A percentile compares a stretch with the other conserved stretches of the same genome.
phyloP scores from a whole-genome alignment of 2,888 invertebrate species.

The Orchestes rusci region DNA sequence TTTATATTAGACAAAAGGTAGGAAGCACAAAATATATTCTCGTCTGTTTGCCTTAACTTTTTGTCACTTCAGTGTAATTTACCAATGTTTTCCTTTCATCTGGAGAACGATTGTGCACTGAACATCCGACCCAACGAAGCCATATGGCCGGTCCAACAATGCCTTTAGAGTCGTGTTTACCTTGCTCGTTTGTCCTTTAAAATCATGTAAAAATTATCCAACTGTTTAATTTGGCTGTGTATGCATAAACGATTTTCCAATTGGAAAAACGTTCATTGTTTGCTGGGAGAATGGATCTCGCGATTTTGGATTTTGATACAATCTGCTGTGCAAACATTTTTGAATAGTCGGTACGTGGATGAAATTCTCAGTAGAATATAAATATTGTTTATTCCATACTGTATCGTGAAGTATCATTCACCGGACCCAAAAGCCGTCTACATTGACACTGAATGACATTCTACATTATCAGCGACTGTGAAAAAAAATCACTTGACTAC shows the following conservation, averaged over 20 bases:
- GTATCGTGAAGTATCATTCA: no score
- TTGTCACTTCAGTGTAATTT: slow-evolving; percentile 15
- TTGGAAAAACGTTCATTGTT: slow-evolving; percentile 16
- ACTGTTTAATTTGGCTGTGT: slow-evolving; percentile 22
- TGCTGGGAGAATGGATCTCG: slow-evolving; percentile 9
- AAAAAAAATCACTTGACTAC: no score
- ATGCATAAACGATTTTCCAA: slow-evolving; percentile 20
- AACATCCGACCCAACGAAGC: slow-evolving; percentile 18
- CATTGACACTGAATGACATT: no score
- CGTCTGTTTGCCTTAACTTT: no score
- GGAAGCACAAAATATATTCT: no score
- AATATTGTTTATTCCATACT: no score
- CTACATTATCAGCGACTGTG: no score
- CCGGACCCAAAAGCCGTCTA: no score
- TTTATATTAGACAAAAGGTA: no score
- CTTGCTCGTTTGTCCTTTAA: slow-evolving; percentile 21
- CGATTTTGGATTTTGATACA: slow-evolving; percentile 12
- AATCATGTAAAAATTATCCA: slow-evolving; percentile 22
- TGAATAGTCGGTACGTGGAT: no score
- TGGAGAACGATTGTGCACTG: slow-evolving; percentile 19
- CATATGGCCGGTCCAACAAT: slow-evolving; percentile 18
- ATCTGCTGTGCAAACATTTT: no score
- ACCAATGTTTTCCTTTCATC: slow-evolving; percentile 22
- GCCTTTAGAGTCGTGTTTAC: slow-evolving; percentile 18
- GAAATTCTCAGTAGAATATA: no score